Conservation (phyloP, 2,113 vertebrate species). For the Helogale parvula region DNA sequence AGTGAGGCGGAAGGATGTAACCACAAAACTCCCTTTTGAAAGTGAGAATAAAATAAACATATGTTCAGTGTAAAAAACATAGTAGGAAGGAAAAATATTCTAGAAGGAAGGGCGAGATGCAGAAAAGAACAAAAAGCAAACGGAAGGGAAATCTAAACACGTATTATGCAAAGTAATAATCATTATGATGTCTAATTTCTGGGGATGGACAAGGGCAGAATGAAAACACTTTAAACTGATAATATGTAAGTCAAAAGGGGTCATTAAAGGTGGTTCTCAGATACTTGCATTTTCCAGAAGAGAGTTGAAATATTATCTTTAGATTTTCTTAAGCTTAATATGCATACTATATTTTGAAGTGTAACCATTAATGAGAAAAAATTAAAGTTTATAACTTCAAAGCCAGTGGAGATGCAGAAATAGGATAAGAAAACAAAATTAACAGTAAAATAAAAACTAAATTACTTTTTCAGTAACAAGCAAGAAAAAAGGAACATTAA, state of each 20-base stretch:
- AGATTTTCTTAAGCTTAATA: not conserved
- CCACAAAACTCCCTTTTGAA: not conserved
- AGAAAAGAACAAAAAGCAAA: not conserved
- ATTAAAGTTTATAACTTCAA: not conserved
- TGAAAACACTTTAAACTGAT: not conserved
- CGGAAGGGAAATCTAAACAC: not conserved
- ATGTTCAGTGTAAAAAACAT: not conserved
- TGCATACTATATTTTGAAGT: not conserved
- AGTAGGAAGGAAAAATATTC: not conserved
- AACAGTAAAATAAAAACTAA: not conserved
- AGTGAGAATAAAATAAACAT: not conserved
- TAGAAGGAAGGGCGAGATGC: not conserved
- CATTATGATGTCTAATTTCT: not conserved
- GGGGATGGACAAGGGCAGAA: not conserved
- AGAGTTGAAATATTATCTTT: not conserved
- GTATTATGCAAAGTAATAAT: not conserved
- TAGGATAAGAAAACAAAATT: not conserved
- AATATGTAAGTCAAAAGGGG: not conserved
- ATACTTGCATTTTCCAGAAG: not conserved
- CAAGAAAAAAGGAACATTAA: not conserved
- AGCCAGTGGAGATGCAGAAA: not conserved
- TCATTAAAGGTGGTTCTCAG: not conserved
- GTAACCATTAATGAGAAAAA: not conserved
- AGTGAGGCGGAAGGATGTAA: rapidly evolving
- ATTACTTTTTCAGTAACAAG: not conserved